phyloP scores from a whole-genome alignment of 2,113 vertebrate genomes.

The Fregata magnificens region DNA sequence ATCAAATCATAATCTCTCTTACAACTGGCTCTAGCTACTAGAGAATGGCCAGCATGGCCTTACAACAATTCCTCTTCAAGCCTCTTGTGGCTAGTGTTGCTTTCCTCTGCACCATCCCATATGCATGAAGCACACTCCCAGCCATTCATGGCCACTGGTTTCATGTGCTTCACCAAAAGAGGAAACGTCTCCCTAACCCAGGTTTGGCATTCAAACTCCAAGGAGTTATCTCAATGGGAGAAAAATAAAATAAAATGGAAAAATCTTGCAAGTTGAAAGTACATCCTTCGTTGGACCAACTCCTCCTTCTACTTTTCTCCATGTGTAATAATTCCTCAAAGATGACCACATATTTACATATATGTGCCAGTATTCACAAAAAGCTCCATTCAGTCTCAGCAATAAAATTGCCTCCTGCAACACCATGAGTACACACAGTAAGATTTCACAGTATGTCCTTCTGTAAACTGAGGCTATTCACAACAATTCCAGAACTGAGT shows the following conservation, averaged over 20 bases:
- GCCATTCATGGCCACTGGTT: not conserved
- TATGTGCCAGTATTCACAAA: not conserved
- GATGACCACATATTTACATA: not conserved
- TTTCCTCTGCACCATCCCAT: not conserved
- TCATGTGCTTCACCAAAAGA: not conserved
- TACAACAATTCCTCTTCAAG: not conserved
- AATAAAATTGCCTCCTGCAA: not conserved
- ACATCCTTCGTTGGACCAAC: not conserved
- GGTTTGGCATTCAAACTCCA: not conserved
- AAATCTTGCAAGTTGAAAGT: not conserved
- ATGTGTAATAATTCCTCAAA: not conserved
- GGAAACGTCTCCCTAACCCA: fast-evolving
- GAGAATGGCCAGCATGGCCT: fast-evolving
- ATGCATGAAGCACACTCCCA: not conserved
- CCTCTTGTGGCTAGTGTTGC: not conserved
- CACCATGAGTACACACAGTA: not conserved
- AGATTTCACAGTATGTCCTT: not conserved
- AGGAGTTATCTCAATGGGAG: not conserved
- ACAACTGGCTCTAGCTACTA: not conserved
- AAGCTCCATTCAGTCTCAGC: not conserved
- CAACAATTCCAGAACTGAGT: not conserved
- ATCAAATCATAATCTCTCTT: not conserved
- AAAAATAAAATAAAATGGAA: not conserved
- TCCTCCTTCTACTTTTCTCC: not conserved
- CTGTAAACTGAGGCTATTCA: not conserved